Evolutionary conservation across 2,113 vertebrate species (phyloP).

Genomic region (Hypocryptadius cinnamomeus): DNA sequence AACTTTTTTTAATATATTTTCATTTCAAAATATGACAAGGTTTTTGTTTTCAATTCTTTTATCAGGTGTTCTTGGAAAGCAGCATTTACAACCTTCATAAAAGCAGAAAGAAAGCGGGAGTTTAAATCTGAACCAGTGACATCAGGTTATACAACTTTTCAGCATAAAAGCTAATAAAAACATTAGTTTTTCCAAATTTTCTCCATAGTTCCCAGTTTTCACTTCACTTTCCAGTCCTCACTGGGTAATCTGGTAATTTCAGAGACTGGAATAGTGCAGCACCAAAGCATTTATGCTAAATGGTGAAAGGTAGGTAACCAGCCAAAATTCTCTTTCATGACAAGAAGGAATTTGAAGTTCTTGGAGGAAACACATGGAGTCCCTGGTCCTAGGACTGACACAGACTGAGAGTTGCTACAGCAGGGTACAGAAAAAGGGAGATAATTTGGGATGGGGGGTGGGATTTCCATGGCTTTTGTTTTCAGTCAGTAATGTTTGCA

Average conservation of each 20-base stretch:
- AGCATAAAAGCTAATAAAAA: neutral
- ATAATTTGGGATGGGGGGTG: accelerated
- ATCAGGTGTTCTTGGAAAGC: neutral
- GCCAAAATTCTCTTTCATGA: neutral
- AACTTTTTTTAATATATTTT: neutral
- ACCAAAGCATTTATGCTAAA: neutral
- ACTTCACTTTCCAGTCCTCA: neutral
- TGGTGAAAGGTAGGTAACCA: neutral
- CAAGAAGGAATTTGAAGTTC: neutral
- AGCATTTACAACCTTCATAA: neutral
- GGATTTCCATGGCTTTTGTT: neutral
- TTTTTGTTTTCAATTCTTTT: neutral
- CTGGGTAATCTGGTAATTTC: neutral
- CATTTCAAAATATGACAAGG: neutral
- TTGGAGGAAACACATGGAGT: neutral
- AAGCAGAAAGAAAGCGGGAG: neutral
- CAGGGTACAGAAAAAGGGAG: neutral
- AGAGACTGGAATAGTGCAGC: neutral
- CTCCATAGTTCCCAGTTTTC: neutral
- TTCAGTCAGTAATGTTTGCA: neutral
- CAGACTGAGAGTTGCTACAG: neutral
- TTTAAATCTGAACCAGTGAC: neutral
- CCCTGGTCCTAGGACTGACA: neutral
- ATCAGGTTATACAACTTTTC: neutral
- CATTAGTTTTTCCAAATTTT: neutral